Evolutionary conservation across 2,113 vertebrate genomes (phyloP).

Genomic region (Scophthalmus maximus): DNA sequence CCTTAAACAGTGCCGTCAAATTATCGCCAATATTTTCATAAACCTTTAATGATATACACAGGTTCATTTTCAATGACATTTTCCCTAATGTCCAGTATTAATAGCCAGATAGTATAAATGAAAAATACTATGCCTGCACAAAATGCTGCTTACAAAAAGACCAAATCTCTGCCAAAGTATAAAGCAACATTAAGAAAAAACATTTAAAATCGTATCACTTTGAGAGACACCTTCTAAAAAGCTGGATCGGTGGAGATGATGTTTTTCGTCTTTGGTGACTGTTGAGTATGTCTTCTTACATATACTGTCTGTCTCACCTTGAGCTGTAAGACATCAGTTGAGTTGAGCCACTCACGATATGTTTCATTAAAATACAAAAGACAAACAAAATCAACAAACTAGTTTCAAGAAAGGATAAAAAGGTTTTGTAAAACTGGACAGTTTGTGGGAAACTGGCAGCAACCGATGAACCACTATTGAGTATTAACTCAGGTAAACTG

Average conservation of each 20-base stretch:
- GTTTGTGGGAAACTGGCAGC: too few relatives aligned
- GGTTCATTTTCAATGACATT: conserved; percentile 2
- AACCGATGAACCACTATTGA: too few relatives aligned
- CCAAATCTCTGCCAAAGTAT: conserved; percentile 5
- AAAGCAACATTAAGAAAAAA: conserved; percentile 16
- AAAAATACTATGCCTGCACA: conserved; percentile 17
- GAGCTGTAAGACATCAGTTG: too few relatives aligned
- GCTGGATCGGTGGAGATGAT: too few relatives aligned
- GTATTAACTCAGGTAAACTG: too few relatives aligned
- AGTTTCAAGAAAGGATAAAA: background rate
- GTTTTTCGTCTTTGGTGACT: background rate
- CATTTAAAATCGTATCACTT: background rate
- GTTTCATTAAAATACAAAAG: background rate
- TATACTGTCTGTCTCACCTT: background rate
- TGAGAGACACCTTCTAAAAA: background rate
- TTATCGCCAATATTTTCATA: conserved; percentile 6
- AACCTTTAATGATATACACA: conserved; percentile 38
- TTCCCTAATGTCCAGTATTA: conserved; percentile 19
- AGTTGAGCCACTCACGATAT: conserved; percentile 33
- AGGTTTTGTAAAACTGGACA: background rate
- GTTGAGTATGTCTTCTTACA: background rate
- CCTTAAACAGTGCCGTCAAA: background rate
- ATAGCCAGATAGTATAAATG: conserved; percentile 8
- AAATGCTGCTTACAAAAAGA: conserved; percentile 21
- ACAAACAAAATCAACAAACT: background rate